Base-by-base conservation (phyloP, 2,888 invertebrate species). In the Acrobasis suavella region DNA sequence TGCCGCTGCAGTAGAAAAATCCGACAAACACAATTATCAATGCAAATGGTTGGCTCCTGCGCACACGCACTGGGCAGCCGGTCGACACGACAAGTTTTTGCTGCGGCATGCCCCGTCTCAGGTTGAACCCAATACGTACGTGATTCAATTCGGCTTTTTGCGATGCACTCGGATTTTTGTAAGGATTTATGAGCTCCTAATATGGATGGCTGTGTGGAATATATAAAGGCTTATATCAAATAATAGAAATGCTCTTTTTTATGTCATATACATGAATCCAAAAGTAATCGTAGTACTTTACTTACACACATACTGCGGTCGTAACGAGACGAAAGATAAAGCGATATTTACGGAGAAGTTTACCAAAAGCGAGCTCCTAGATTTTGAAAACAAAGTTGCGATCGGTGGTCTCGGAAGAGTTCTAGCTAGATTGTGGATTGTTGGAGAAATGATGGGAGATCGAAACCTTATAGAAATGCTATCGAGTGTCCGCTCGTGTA, bases 121-220 rank as follows among this genome's bases (percentile, higher is more conserved):
- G 69, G 72, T 74, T 76, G 75, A 77, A 69, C 73, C 68, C 69
- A 72, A 72, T 70, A 71, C 62, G 72, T 63, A 59, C 65, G 67
- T 67, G 74, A 73, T 76, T 78, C 66, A 68, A 77, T 71, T 73
- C 70, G 66, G 68, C 67, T 81, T 81, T 72, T 82, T 80, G 68
- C 70, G 64, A 71, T 69, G 58, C 67, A 64, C 65, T 67, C 69
- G 64, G 65, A 67, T 67, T 66, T 56, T 42, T 56, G 55, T 42
- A 9, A 12, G 42, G 56, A 56, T 56, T 56, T 46, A 42, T 22
- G 42, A 42, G 42, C 56, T 55, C 9, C 37, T 12, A 55, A 9
- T 7, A 54, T 8, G 55, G 39, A 15, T 2, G n/a, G 16, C 10
- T 37, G 55, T 39, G 37, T 32, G 22, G 22, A 22, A 22, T 32